Evolutionary conservation across 2,113 vertebrate species (phyloP).

Genomic region (Halichoerus grypus): DNA sequence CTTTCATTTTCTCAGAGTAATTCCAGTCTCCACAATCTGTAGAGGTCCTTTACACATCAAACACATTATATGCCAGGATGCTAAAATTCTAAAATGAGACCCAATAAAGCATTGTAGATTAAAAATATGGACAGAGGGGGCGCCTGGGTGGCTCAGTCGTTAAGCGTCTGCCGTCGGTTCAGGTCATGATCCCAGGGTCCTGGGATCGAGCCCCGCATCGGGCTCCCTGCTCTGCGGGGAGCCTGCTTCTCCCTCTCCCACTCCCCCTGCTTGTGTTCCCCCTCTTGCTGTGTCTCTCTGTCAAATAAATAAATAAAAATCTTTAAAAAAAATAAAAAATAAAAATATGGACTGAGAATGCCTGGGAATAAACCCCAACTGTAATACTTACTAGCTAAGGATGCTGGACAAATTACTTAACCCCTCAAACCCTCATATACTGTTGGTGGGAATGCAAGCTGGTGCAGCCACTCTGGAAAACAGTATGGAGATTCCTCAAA

Average conservation of each 20-base stretch:
- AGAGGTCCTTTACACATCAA: background rate
- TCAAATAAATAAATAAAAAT: no score
- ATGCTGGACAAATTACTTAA: background rate
- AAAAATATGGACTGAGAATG: background rate
- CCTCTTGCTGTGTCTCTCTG: no score
- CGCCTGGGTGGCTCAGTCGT: no score
- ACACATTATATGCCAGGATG: background rate
- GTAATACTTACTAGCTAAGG: background rate
- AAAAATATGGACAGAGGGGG: background rate
- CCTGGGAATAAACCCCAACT: background rate
- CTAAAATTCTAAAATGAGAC: conserved; percentile 30
- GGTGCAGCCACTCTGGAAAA: background rate
- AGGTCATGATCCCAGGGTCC: no score
- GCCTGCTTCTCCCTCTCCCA: no score
- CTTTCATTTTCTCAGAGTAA: background rate
- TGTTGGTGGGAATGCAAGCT: background rate
- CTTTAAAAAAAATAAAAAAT: background rate
- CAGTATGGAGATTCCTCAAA: background rate
- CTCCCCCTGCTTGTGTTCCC: no score
- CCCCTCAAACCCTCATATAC: background rate
- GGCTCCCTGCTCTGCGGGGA: no score
- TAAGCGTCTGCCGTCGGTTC: no score
- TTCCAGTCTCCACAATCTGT: background rate
- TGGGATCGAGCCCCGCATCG: no score
- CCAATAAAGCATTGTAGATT: background rate